Conservation (phyloP, 2,888 invertebrate genomes). For the Eristalis arbustorum region DNA sequence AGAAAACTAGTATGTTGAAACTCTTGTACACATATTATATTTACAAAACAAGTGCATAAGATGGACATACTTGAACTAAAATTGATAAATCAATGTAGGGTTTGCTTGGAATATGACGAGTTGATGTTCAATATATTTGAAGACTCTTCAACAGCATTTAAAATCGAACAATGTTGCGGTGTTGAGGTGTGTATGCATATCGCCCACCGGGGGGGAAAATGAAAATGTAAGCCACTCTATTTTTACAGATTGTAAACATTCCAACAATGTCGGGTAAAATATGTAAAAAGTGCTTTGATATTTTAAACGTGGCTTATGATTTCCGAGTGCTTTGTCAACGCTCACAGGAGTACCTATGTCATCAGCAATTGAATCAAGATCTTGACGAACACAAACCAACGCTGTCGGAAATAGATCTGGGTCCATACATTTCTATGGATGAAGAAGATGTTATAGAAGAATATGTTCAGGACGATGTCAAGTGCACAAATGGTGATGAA, state of each 20-base stretch:
- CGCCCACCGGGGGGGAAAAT: too few relatives aligned
- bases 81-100: slow-evolving; percentile 37
- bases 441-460: slow-evolving; percentile 22
- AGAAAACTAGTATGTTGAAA: background rate
- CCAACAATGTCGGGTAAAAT: slow-evolving; percentile 73
- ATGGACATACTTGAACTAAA: background rate
- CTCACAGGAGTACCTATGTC: slow-evolving; percentile 75
- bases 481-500: background rate
- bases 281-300: slow-evolving; percentile 75
- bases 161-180: slow-evolving; percentile 57
- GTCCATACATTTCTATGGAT: background rate
- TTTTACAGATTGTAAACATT: slow-evolving; percentile 43
- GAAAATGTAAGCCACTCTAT: background rate
- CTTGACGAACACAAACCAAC: slow-evolving; percentile 8
- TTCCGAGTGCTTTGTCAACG: slow-evolving; percentile 77
- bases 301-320: slow-evolving; percentile 75
- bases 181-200: slow-evolving; percentile 24
- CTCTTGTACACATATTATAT: background rate
- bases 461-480: slow-evolving; percentile 6
- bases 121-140: slow-evolving; percentile 42
- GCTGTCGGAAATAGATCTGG: background rate
- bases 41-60: background rate
- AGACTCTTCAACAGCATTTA: slow-evolving; percentile 23
- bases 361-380: background rate
- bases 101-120: slow-evolving; percentile 37